Evolutionary conservation across 2,797 vertebrate genomes (phyloP).

Genomic region (Enteromius paludinosus): DNA sequence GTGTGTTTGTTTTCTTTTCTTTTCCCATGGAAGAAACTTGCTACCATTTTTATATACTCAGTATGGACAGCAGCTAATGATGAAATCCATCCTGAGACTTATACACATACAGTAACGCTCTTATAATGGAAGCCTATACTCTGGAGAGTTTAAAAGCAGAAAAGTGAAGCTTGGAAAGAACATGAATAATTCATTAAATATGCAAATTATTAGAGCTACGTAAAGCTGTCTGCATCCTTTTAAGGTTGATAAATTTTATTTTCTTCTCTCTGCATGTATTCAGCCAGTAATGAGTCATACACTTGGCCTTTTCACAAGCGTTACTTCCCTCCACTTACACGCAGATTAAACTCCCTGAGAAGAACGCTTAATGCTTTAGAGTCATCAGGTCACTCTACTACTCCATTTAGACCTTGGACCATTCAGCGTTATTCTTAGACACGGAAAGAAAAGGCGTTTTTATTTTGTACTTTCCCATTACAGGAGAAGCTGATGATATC

Average conservation of each 20-base stretch:
- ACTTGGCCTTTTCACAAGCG: conserved; percentile 6
- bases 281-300: conserved; percentile 17
- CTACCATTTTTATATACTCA: neutral
- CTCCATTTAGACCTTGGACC: neutral
- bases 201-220: neutral
- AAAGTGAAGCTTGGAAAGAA: neutral
- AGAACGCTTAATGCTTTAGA: conserved; percentile 14
- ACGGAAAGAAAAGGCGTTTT: neutral
- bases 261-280: neutral
- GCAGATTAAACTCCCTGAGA: conserved; percentile 5
- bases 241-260: neutral
- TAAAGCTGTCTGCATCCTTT: neutral
- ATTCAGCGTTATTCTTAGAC: conserved; percentile 4
- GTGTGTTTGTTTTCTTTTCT: neutral
- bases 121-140: neutral
- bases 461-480: neutral
- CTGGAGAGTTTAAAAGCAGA: neutral
- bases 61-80: neutral
- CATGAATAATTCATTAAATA: neutral
- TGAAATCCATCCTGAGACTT: neutral
- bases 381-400: neutral
- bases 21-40: neutral
- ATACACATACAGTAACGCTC: neutral
- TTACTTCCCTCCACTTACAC: conserved; percentile 29
- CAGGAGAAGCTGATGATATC: neutral